Evolutionary conservation across 2,113 vertebrate species (phyloP), one percentile per base, ranked within the genome.

Genomic region (Onychostoma macrolepis): DNA sequence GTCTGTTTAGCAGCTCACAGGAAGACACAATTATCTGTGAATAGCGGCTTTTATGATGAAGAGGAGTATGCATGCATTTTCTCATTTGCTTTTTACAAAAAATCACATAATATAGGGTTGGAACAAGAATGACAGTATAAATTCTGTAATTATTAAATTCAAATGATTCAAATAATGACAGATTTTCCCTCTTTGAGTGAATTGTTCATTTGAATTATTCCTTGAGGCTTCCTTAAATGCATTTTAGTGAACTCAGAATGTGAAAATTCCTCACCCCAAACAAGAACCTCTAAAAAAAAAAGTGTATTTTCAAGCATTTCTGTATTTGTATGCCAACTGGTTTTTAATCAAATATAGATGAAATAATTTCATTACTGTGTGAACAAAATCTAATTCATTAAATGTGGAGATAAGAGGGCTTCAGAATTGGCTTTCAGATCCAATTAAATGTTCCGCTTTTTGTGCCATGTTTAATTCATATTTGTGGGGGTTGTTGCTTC

Each of bases 401-500:
- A 93, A 92, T 89, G 90, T 88, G 89, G 86, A 92, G 76, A 94
- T 93, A 94, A 93, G 91, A 90, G 87, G 91, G 89, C 92, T 93
- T 92, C 90, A 89, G 89, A 93, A 94, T 93, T 92, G 92, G 92
- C 89, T 90, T 91, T 93, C 91, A 92, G 89, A 93, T 92, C 87
- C 91, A 81, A 92, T 94, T 93, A 94, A 92, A 91, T 93, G 88
- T 92, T 91, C 89, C 85, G 88, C 91, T 87, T 83, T 90, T 79
- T 88, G 89, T 87, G 89, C 77, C 87, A 93, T 94, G 90, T 91
- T 91, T 94, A 91, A 95, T 94, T 94, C 88, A 94, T 93, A 80
- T 79, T 87, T 91, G 87, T 91, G 92, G 36, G n/a, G 28, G 48
- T 43, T 28, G 79, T 38, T 28, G 74, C 48, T 87, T 10, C 50